phyloP scores from a whole-genome alignment of 2,888 invertebrate species.

The Eugnorisma glareosa region DNA sequence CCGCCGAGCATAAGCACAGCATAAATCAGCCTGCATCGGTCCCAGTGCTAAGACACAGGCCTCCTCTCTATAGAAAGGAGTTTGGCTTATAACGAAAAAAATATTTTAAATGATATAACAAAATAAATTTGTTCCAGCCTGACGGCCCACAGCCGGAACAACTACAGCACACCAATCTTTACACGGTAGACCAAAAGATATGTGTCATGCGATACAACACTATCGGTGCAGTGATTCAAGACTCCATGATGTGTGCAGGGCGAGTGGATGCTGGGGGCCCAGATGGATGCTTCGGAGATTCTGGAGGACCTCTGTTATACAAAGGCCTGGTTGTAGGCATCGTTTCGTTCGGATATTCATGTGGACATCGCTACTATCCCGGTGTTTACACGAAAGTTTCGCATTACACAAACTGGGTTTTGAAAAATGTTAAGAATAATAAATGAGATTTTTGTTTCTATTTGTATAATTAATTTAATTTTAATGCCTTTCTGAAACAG shows the following conservation, averaged over 20 bases:
- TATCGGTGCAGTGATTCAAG: conserved; percentile 80
- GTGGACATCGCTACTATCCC: conserved; percentile 84
- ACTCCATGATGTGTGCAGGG: conserved; percentile 87
- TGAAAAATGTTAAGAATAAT: conserved; percentile 78
- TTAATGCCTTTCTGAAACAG: neutral
- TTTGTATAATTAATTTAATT: neutral
- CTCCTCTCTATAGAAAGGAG: neutral
- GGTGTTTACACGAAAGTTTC: conserved; percentile 87
- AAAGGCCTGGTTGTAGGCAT: conserved; percentile 85
- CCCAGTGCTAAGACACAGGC: neutral
- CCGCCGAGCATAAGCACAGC: neutral
- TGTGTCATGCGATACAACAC: conserved; percentile 80
- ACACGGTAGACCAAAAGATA: conserved; percentile 77
- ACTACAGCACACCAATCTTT: conserved; percentile 80
- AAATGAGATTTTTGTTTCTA: conserved; percentile 70
- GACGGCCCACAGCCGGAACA: conserved; percentile 83
- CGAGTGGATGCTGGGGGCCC: conserved; percentile 81
- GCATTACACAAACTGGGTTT: conserved; percentile 85
- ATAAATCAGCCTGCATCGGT: neutral
- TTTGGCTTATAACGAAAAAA: neutral
- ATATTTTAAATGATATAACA: neutral
- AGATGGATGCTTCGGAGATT: conserved; percentile 87
- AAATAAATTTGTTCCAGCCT: conserved; percentile 71
- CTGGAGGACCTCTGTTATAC: conserved; percentile 86
- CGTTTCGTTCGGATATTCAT: conserved; percentile 86